Evolutionary conservation across 1,140 invertebrate genomes (phyloP).

Genomic region (Microplitis demolitor): DNA sequence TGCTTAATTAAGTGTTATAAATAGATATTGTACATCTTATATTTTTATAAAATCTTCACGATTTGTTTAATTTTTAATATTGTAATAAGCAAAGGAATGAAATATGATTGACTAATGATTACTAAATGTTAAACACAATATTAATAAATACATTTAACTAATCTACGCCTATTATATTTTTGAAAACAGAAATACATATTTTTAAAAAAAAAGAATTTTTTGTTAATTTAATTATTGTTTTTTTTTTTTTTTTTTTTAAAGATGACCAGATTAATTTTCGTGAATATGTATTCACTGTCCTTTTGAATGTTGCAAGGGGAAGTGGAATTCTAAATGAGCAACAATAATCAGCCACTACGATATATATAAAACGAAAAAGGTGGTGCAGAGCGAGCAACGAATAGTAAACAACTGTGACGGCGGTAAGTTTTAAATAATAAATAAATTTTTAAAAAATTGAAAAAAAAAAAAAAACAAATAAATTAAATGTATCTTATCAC

Average conservation of each 20-base stretch:
- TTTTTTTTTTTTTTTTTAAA: neutral
- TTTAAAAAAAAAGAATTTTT: too few species aligned
- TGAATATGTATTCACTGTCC: slow-evolving; percentile 32
- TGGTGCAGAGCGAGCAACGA: slow-evolving; percentile 39
- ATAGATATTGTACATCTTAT: too few species aligned
- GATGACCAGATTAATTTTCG: neutral
- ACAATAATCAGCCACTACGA: slow-evolving; percentile 43
- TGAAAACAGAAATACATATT: too few species aligned
- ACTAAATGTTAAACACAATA: too few species aligned
- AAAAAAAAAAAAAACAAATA: neutral
- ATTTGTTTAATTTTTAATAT: too few species aligned
- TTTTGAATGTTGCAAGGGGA: slow-evolving; percentile 11
- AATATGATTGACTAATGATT: too few species aligned
- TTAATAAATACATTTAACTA: too few species aligned
- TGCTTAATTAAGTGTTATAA: too few species aligned
- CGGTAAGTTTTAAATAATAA: neutral
- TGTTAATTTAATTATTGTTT: neutral
- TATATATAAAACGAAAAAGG: slow-evolving; percentile 15
- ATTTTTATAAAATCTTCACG: too few species aligned
- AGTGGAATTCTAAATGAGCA: slow-evolving; percentile 15
- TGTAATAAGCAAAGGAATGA: too few species aligned
- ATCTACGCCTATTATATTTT: too few species aligned
- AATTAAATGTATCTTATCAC: slow-evolving; percentile 2
- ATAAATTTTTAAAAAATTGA: neutral
- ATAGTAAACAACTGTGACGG: slow-evolving; percentile 18